A percentile compares a stretch with the other conserved stretches of the same genome.
Evolutionary conservation across 2,888 invertebrate species (phyloP).

Genomic region (Acanthopleura granulata): DNA sequence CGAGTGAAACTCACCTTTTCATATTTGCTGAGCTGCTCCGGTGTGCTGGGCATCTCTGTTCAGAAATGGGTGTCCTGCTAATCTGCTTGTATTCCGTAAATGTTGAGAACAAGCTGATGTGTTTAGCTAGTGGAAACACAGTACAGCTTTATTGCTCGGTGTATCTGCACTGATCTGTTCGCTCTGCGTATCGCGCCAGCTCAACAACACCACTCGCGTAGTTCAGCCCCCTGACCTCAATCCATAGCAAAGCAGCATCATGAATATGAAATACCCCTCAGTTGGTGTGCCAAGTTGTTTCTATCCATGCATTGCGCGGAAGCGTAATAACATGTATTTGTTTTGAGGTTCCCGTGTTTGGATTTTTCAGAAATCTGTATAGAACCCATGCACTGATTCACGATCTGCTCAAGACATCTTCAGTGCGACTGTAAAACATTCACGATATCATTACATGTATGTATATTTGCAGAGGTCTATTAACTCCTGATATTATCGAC

Average conservation of each 20-base stretch:
- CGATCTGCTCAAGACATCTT: too few species aligned
- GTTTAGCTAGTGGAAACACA: neutral
- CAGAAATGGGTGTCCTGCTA: neutral
- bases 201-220: neutral
- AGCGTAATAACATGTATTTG: too few species aligned
- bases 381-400: too few species aligned
- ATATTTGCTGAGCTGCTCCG: conserved; percentile 51
- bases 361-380: too few species aligned
- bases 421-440: too few species aligned
- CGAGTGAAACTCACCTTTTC: conserved; percentile 44
- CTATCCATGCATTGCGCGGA: too few species aligned
- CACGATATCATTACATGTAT: too few species aligned
- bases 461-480: too few species aligned
- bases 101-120: neutral
- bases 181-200: neutral
- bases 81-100: neutral
- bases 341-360: too few species aligned
- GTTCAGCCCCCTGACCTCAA: conserved; percentile 1
- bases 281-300: neutral
- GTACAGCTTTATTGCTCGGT: neutral
- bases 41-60: conserved; percentile 46
- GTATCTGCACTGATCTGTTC: neutral
- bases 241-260: conserved; percentile 1
- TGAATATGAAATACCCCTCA: neutral
- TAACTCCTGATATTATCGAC: too few species aligned